These are phyloP conservation scores for Parasteatoda lunata DNA, from an alignment of 2,888 invertebrate genomes.

Conservation along the genomic window DNA sequence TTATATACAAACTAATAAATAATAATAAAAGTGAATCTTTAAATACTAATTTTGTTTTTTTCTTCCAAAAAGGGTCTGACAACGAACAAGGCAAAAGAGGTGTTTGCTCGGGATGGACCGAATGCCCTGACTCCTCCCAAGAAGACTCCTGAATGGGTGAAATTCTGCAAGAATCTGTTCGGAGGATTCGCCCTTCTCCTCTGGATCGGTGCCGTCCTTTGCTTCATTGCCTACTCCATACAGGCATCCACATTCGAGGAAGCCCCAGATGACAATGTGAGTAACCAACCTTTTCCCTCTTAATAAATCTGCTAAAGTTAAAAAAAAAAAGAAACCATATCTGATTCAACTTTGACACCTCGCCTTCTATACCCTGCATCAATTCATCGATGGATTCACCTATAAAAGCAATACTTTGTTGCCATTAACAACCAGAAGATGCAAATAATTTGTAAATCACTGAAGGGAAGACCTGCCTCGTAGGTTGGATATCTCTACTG, in stretches of 20 bases:
- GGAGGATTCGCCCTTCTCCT: constrained; percentile 90
- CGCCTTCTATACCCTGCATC: too few species aligned
- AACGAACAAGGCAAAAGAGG: constrained; percentile 77
- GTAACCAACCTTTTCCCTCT: constrained; percentile 59
- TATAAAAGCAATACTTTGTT: too few species aligned
- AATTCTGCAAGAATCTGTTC: constrained; percentile 98
- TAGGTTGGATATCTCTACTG: too few species aligned
- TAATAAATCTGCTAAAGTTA: too few species aligned
- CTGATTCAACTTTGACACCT: too few species aligned
- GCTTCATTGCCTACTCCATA: constrained; percentile 97
- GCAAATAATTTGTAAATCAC: too few species aligned
- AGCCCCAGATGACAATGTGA: constrained; percentile 92
- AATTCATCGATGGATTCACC: too few species aligned
- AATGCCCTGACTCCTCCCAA: constrained; percentile 87
- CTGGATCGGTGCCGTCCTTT: constrained; percentile 94
- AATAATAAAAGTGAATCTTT: neutral
- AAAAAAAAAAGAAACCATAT: too few species aligned
- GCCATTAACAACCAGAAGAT: too few species aligned
- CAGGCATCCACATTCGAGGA: constrained; percentile 88
- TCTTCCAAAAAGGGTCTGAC: constrained; percentile 78
- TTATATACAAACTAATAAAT: too few species aligned
- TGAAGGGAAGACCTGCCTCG: too few species aligned
- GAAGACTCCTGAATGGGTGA: constrained; percentile 99
- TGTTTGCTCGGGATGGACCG: constrained; percentile 80
- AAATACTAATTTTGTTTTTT: neutral